Conservation (phyloP, 1,140 invertebrate species). For the Ephestia elutella region DNA sequence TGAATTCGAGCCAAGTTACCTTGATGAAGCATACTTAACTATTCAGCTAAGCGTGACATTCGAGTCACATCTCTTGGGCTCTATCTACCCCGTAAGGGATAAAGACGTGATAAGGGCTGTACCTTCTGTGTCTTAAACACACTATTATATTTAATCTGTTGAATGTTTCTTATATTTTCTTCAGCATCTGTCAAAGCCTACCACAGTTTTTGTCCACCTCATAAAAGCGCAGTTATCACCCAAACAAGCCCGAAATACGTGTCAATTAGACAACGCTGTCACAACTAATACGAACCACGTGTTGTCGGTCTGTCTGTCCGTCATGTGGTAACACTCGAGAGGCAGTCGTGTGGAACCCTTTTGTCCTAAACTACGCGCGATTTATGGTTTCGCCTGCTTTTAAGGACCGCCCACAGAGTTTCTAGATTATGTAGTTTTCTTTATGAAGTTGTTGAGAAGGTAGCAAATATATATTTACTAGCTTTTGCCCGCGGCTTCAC, state of each 20-base stretch:
- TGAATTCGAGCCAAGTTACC: no score
- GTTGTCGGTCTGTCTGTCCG: constrained; percentile 22
- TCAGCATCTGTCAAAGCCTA: no score
- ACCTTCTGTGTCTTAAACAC: no score
- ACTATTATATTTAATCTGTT: no score
- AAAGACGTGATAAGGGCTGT: no score
- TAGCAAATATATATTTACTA: no score
- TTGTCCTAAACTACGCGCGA: constrained; percentile 18
- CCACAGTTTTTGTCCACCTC: neutral
- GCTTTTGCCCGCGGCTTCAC: no score
- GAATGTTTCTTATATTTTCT: no score
- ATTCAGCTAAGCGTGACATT: no score
- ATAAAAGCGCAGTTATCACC: neutral
- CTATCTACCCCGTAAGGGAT: no score
- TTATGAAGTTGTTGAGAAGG: constrained; percentile 2
- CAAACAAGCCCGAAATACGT: constrained; percentile 19
- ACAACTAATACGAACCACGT: constrained; percentile 41
- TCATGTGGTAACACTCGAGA: constrained; percentile 46
- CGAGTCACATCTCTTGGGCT: no score
- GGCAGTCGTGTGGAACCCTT: constrained; percentile 37
- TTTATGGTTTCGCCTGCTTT: neutral
- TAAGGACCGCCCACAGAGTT: constrained; percentile 10
- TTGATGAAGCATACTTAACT: no score
- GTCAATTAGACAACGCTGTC: constrained; percentile 35
- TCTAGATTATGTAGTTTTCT: neutral